A percentile compares a stretch with the other conserved stretches of the same genome.
phyloP scores from a whole-genome alignment of 2,797 vertebrate species.

The Alosa sapidissima region DNA sequence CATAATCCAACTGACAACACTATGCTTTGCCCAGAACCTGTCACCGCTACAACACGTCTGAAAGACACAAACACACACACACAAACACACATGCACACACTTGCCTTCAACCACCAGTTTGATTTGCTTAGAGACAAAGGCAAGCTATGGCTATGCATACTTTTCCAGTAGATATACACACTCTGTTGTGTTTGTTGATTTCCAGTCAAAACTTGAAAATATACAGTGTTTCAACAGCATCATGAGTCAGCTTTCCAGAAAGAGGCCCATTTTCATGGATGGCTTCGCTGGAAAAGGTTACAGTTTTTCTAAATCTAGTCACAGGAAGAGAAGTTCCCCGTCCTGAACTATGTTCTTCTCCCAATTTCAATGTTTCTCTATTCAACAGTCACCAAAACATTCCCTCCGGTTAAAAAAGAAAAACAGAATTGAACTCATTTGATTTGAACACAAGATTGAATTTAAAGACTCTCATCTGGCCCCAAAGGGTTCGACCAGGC shows the following conservation, averaged over 20 bases:
- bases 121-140: background rate
- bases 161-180: background rate
- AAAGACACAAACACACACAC: constrained; percentile 12
- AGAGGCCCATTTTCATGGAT: background rate
- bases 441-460: background rate
- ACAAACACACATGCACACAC: background rate
- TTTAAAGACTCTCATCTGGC: background rate
- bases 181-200: background rate
- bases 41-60: background rate
- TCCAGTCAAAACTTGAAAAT: background rate
- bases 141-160: background rate
- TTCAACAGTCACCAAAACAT: no score
- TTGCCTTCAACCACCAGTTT: background rate
- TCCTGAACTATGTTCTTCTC: background rate
- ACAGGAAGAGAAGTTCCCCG: background rate
- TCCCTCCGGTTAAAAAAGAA: no score
- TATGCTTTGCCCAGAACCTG: background rate
- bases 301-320: background rate
- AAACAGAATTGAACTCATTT: background rate
- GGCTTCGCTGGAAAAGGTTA: background rate
- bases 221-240: background rate
- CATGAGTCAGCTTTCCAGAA: background rate
- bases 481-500: background rate
- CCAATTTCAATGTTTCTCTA: no score
- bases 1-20: background rate